phyloP scores from a whole-genome alignment of 2,888 invertebrate species.

The Lasioglossum lativentre region DNA sequence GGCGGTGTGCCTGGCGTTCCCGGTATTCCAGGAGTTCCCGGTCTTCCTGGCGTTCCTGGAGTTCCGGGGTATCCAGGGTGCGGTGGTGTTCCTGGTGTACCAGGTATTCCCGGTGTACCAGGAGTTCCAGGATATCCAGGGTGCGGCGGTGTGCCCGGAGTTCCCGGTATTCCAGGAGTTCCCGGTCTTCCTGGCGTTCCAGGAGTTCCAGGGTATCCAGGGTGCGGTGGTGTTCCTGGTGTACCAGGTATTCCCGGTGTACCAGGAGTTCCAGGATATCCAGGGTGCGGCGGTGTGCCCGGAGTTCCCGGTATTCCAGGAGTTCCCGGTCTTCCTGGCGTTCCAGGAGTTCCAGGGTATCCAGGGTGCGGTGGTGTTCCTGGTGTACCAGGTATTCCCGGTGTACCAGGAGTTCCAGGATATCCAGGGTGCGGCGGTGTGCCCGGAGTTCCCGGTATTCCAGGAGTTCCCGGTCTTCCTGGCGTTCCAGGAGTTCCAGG shows the following conservation, averaged over 20 bases:
- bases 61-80: slow-evolving; percentile 34
- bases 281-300: slow-evolving; percentile 35
- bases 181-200: slow-evolving; percentile 76
- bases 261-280: slow-evolving; percentile 32
- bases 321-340: no score
- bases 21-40: slow-evolving; percentile 27
- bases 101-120: slow-evolving; percentile 43
- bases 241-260: slow-evolving; percentile 22
- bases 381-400: no score
- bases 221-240: slow-evolving; percentile 39
- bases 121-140: slow-evolving; percentile 64
- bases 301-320: slow-evolving; percentile 60
- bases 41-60: slow-evolving; percentile 19
- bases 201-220: slow-evolving; percentile 68
- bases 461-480: no score
- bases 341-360: no score
- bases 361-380: no score
- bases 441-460: no score
- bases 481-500: no score
- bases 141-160: slow-evolving; percentile 70
- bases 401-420: no score
- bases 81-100: slow-evolving; percentile 26
- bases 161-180: slow-evolving; percentile 79
- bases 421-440: no score
- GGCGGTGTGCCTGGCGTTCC: background rate